A percentile compares a stretch with the other conserved stretches of the same genome.
Conservation (phyloP, 2,888 invertebrate species). For the Pollenia amentaria region DNA sequence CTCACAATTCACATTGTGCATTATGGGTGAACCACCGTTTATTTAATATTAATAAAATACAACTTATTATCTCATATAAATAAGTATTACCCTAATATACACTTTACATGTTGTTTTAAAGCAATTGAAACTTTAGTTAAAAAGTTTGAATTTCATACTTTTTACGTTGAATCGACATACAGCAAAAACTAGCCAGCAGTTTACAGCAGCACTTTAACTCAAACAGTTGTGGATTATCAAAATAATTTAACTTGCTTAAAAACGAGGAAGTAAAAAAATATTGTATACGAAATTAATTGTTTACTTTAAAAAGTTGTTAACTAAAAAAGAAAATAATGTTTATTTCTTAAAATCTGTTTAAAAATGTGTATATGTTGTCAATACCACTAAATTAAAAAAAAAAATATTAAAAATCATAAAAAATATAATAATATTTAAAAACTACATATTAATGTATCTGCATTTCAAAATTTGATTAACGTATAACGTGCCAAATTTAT, state of each 20-base stretch:
- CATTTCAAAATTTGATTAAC: slow-evolving; percentile 23
- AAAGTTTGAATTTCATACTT: slow-evolving; percentile 14
- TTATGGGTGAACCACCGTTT: no score
- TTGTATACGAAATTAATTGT: neutral
- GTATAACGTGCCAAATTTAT: slow-evolving; percentile 24
- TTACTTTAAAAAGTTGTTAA: slow-evolving; percentile 16
- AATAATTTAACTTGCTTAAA: slow-evolving; percentile 21
- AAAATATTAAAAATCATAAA: neutral
- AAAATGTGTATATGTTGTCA: neutral
- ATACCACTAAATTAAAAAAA: neutral
- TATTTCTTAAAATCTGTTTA: neutral
- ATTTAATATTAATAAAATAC: no score
- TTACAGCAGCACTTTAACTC: slow-evolving; percentile 59
- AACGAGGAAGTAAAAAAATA: slow-evolving; percentile 59
- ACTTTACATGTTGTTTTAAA: slow-evolving; percentile 17
- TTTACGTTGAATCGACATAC: slow-evolving; percentile 23
- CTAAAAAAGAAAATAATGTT: slow-evolving; percentile 6
- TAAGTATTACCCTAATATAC: slow-evolving; percentile 39
- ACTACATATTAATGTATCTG: neutral
- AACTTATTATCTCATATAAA: neutral
- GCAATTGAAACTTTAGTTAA: slow-evolving; percentile 38
- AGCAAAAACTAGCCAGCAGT: slow-evolving; percentile 42
- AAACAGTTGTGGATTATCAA: slow-evolving; percentile 49
- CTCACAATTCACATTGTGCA: no score
- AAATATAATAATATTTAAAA: slow-evolving; percentile 1